Percentiles rank a stretch among this genome's conserved stretches.
Evolutionary conservation across 2,797 vertebrate genomes (phyloP).

Genomic region (Falco berigora): DNA sequence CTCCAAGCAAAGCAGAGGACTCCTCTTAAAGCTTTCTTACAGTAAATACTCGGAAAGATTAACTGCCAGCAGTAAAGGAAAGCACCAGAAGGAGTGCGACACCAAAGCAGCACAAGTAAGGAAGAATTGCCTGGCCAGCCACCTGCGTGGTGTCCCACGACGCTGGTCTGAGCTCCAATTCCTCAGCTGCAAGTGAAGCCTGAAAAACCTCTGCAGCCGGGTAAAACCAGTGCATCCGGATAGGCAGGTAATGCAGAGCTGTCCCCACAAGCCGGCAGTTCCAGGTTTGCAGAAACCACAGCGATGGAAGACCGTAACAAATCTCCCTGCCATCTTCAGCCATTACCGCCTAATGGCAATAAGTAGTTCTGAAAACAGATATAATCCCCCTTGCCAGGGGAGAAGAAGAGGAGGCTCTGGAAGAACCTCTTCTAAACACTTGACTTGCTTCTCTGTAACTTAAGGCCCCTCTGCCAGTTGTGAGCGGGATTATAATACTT

Average conservation of each 20-base stretch:
- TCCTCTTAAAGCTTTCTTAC: not conserved
- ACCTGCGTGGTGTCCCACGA: accelerated
- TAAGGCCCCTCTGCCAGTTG: not conserved
- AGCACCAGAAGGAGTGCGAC: not conserved
- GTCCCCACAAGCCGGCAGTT: not conserved
- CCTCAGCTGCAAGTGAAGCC: not conserved
- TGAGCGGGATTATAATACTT: not conserved
- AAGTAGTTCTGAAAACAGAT: not conserved
- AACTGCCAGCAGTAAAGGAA: not conserved
- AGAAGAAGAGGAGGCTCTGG: not conserved
- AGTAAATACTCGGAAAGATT: not conserved
- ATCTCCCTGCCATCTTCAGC: not conserved
- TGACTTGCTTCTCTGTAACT: not conserved
- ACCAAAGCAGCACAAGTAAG: not conserved
- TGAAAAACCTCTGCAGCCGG: not conserved
- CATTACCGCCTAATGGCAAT: not conserved
- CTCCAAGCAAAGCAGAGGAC: not conserved
- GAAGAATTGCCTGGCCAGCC: not conserved
- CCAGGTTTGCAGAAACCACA: not conserved
- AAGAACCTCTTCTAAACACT: not conserved
- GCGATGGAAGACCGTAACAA: not conserved
- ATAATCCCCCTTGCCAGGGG: not conserved
- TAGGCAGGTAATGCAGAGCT: not conserved
- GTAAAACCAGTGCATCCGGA: not conserved
- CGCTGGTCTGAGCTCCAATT: not conserved